Evolutionary conservation across 2,888 invertebrate genomes (phyloP).

Genomic region (Spicauda simplicius): DNA sequence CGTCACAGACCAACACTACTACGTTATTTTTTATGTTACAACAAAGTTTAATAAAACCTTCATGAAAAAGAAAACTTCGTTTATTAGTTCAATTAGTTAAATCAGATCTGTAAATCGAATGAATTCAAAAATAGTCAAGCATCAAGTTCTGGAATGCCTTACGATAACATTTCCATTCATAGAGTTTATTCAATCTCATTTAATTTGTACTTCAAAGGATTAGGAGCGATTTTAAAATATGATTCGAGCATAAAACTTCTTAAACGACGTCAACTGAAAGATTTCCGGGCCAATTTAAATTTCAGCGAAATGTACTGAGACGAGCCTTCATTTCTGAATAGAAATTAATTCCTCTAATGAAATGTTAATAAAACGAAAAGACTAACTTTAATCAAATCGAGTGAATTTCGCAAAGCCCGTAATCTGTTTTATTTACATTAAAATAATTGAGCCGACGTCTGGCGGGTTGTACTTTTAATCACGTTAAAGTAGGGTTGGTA

Average conservation of each 20-base stretch:
- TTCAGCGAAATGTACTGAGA: conserved; percentile 26
- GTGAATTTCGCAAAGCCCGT: conserved; percentile 32
- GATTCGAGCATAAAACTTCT: conserved; percentile 21
- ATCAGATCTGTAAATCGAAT: too few relatives aligned
- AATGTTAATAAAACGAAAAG: conserved; percentile 45
- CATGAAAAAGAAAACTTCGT: too few relatives aligned
- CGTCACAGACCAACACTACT: too few relatives aligned
- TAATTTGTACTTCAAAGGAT: conserved; percentile 22
- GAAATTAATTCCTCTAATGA: conserved; percentile 45
- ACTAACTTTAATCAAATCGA: conserved; percentile 42
- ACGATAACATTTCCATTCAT: not conserved
- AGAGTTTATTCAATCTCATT: not conserved
- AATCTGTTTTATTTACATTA: conserved; percentile 39
- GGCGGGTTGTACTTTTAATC: conserved; percentile 13
- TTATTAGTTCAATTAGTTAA: too few relatives aligned
- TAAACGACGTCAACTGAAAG: conserved; percentile 26
- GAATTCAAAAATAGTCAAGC: not conserved
- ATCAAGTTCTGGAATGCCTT: not conserved
- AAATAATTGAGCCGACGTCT: conserved; percentile 13
- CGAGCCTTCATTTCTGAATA: conserved; percentile 15
- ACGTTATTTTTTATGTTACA: too few relatives aligned
- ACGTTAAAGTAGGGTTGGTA: conserved; percentile 25
- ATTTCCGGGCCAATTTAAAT: conserved; percentile 37
- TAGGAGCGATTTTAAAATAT: conserved; percentile 19
- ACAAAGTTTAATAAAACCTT: too few relatives aligned